Percentiles rank a stretch among this genome's conserved stretches.
These are phyloP conservation scores for Dryadula phaetusa DNA, from an alignment of 2,888 invertebrate genomes.

Conservation along the genomic window DNA sequence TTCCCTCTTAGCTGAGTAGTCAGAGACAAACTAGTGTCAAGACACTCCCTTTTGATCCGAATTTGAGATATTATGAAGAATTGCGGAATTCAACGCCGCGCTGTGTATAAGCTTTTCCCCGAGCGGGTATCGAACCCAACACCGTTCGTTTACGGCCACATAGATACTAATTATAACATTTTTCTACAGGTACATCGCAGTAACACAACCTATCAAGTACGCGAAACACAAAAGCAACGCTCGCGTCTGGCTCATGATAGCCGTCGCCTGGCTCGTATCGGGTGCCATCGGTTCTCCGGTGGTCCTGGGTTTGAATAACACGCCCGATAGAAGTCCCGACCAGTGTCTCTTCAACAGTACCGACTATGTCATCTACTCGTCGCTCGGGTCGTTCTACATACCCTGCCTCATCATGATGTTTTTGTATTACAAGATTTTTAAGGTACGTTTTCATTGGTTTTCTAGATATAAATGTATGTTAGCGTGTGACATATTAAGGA, in stretches of 20 bases:
- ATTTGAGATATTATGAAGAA: too few species aligned
- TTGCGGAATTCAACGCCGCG: too few species aligned
- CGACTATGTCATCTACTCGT: conserved; percentile 99
- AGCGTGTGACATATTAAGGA: too few species aligned
- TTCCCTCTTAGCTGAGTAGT: too few species aligned
- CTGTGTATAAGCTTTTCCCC: too few species aligned
- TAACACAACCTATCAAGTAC: conserved; percentile 99
- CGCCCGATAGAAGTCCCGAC: conserved; percentile 91
- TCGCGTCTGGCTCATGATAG: conserved; percentile 97
- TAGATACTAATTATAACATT: background rate
- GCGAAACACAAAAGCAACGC: conserved; percentile 98
- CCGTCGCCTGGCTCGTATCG: conserved; percentile 96
- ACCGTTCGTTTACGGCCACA: too few species aligned
- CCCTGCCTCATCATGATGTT: conserved; percentile 99
- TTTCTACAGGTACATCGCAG: conserved; percentile 96
- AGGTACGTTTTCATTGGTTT: conserved; percentile 84
- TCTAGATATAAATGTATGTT: too few species aligned
- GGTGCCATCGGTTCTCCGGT: conserved; percentile 98
- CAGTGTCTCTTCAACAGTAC: conserved; percentile 98
- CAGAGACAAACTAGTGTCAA: too few species aligned
- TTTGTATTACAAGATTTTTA: conserved; percentile 98
- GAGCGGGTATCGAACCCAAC: too few species aligned
- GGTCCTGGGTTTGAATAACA: conserved; percentile 97
- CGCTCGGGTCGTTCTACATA: conserved; percentile 99
- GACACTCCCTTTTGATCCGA: too few species aligned